Conservation (phyloP, 2,888 invertebrate species). For the Drosophila antonietae region DNA sequence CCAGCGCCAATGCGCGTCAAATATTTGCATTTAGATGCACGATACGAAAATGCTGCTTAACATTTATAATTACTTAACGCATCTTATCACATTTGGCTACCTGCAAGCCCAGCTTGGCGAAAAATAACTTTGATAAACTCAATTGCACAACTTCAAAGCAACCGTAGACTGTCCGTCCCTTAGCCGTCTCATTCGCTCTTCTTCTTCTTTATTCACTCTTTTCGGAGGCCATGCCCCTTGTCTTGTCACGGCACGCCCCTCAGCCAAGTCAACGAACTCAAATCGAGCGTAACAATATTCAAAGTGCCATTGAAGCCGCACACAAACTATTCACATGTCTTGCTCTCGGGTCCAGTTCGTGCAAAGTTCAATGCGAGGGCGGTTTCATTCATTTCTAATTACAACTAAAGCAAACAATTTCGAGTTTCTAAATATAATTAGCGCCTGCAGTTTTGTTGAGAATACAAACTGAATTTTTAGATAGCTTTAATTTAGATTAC, state of each 20-base stretch:
- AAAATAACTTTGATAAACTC: constrained; percentile 72
- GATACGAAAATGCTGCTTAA: constrained; percentile 63
- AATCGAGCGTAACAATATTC: constrained; percentile 77
- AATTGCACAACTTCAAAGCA: constrained; percentile 66
- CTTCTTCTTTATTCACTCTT: background rate
- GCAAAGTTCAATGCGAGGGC: constrained; percentile 68
- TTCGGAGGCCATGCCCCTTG: background rate
- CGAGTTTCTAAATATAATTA: no score
- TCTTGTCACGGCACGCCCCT: constrained; percentile 33
- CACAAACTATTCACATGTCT: constrained; percentile 62
- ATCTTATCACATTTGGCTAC: constrained; percentile 67
- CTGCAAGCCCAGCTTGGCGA: constrained; percentile 61
- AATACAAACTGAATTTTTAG: no score
- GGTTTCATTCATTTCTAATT: background rate
- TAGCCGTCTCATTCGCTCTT: background rate
- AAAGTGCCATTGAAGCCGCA: constrained; percentile 74
- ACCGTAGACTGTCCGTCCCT: constrained; percentile 16
- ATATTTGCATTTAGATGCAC: constrained; percentile 80
- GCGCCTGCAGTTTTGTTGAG: no score
- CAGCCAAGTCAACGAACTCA: constrained; percentile 71
- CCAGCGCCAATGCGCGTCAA: constrained; percentile 71
- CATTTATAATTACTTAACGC: constrained; percentile 81
- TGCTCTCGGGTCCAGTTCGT: constrained; percentile 63
- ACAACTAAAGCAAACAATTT: no score
- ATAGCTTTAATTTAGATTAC: no score